Evolutionary conservation across 2,797 vertebrate genomes (phyloP).

Genomic region (Echeneis naucrates): DNA sequence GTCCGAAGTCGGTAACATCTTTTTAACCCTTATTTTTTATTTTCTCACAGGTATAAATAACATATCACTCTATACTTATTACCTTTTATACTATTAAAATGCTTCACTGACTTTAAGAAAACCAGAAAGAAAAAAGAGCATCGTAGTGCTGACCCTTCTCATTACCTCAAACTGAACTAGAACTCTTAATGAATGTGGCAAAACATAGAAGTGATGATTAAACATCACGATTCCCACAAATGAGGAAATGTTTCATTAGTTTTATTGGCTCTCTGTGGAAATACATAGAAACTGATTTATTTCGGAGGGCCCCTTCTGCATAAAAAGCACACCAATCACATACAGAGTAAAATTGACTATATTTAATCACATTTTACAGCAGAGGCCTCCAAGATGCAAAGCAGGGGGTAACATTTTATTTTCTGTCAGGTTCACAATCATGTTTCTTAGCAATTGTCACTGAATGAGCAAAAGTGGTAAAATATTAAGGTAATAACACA

Average conservation of each 20-base stretch:
- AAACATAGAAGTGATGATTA: neutral
- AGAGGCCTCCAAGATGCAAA: neutral
- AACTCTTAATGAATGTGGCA: neutral
- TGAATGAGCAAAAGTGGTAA: neutral
- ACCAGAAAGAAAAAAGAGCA: neutral
- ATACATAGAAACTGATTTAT: neutral
- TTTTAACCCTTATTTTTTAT: neutral
- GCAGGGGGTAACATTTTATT: neutral
- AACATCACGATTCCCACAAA: neutral
- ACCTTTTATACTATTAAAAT: too few species aligned
- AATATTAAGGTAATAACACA: neutral
- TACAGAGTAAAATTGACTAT: neutral
- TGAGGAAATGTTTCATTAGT: neutral
- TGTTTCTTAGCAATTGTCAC: neutral
- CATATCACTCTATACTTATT: too few species aligned
- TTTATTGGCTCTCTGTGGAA: neutral
- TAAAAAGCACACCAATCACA: neutral
- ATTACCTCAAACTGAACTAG: neutral
- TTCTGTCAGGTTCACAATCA: neutral
- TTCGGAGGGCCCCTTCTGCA: neutral
- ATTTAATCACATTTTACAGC: neutral
- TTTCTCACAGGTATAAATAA: too few species aligned
- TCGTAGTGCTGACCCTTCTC: neutral
- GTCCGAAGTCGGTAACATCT: neutral
- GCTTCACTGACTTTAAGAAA: neutral